phyloP scores from a whole-genome alignment of 2,113 vertebrate species.

The Callorhinus ursinus region DNA sequence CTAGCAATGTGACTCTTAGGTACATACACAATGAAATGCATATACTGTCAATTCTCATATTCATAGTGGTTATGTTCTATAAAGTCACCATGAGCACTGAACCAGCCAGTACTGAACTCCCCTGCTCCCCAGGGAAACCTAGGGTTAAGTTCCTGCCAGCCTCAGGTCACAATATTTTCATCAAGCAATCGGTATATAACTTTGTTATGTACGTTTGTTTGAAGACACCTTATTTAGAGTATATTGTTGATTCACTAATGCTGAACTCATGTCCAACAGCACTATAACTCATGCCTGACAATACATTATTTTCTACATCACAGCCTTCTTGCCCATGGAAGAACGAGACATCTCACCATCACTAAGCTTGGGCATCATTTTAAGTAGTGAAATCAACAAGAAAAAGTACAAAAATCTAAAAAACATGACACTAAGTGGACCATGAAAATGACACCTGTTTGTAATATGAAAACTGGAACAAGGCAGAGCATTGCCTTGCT shows the following conservation, averaged over 20 bases:
- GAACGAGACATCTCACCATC: not conserved
- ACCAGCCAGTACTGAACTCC: not conserved
- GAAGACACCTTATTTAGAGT: not conserved
- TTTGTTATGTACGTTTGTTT: not conserved
- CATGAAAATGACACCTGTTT: not conserved
- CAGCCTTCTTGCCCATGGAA: not conserved
- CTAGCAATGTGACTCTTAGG: not conserved
- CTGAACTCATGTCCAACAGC: not conserved
- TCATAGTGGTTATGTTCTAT: not conserved
- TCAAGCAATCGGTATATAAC: not conserved
- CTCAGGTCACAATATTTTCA: not conserved
- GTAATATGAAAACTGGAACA: not conserved
- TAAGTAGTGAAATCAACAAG: not conserved
- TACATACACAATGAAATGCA: not conserved
- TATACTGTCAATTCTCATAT: too few species aligned
- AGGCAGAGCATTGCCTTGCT: not conserved
- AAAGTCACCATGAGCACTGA: not conserved
- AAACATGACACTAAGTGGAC: not conserved
- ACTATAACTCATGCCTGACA: too few species aligned
- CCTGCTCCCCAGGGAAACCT: not conserved
- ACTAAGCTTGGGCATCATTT: fast-evolving
- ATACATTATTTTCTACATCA: not conserved
- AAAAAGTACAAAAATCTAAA: not conserved
- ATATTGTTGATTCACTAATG: too few species aligned
- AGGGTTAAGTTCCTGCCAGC: not conserved